phyloP scores from a whole-genome alignment of 2,113 vertebrate genomes.

The Hucho hucho region DNA sequence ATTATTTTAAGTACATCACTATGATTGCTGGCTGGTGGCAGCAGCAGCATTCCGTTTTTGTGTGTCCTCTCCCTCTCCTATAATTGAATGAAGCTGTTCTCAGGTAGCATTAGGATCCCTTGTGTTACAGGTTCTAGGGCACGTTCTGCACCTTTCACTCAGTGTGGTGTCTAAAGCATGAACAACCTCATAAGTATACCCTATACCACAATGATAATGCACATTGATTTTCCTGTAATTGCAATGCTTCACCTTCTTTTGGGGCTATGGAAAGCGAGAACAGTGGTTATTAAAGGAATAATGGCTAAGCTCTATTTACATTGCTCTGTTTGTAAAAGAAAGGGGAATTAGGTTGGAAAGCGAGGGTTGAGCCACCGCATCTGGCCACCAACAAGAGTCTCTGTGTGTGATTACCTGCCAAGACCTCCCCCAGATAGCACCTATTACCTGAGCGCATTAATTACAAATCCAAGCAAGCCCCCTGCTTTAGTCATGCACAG shows the following conservation, averaged over 20 bases:
- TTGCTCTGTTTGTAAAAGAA: slow-evolving; percentile 61
- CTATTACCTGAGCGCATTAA: slow-evolving; percentile 54
- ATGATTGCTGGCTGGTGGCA: background rate
- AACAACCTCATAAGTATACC: slow-evolving; percentile 41
- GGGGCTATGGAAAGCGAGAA: background rate
- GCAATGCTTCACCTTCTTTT: slow-evolving; percentile 30
- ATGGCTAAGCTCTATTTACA: slow-evolving; percentile 50
- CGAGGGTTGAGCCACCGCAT: slow-evolving; percentile 32
- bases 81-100: background rate
- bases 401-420: slow-evolving; percentile 52
- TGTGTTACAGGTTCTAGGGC: background rate
- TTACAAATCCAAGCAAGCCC: slow-evolving; percentile 51
- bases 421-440: slow-evolving; percentile 52
- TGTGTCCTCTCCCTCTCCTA: background rate
- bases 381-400: slow-evolving; percentile 23
- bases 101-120: background rate
- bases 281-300: slow-evolving; percentile 45
- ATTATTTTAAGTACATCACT: background rate
- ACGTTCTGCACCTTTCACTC: slow-evolving; percentile 18
- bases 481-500: slow-evolving; percentile 23
- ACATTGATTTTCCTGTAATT: slow-evolving; percentile 57
- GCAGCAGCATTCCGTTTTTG: background rate
- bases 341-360: slow-evolving; percentile 54
- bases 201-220: slow-evolving; percentile 34
- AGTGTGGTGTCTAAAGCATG: slow-evolving; percentile 13